phyloP scores from a whole-genome alignment of 2,888 invertebrate species.

The Harpagoxenus sublaevis region DNA sequence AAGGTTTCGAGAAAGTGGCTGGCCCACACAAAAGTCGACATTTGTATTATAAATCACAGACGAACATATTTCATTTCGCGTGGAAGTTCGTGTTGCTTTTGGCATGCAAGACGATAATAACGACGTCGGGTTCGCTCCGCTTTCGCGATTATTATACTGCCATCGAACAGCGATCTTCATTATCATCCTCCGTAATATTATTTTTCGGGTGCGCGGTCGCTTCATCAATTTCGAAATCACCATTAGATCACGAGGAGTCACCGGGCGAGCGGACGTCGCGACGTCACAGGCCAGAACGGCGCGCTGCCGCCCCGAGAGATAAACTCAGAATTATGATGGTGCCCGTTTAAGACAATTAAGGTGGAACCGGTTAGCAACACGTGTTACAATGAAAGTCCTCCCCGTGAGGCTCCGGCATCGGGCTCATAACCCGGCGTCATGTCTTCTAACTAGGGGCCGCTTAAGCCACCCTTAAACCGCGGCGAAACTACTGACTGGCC shows the following conservation, averaged over 20 bases:
- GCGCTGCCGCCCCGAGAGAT: conserved; percentile 66
- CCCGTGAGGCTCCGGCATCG: conserved; percentile 76
- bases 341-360: conserved; percentile 82
- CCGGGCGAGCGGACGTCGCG: conserved; percentile 45
- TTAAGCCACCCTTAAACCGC: conserved; percentile 76
- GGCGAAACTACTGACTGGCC: conserved; percentile 69
- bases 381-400: conserved; percentile 79
- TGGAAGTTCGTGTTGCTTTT: conserved; percentile 5
- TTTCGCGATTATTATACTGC: conserved; percentile 9
- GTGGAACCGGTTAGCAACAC: conserved; percentile 82
- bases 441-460: conserved; percentile 78
- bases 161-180: neutral
- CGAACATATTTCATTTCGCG: conserved; percentile 7
- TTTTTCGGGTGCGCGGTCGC: neutral
- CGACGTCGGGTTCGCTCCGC: neutral
- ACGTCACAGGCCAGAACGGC: conserved; percentile 27
- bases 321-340: conserved; percentile 80
- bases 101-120: conserved; percentile 20
- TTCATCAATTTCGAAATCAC: conserved; percentile 39
- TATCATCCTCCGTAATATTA: neutral
- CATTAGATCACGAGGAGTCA: conserved; percentile 35
- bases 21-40: conserved; percentile 15
- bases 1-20: conserved; percentile 1
- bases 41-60: conserved; percentile 37
- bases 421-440: conserved; percentile 79